Conservation (phyloP, 2,888 invertebrate species). For the Drosophila austrosaltans region DNA sequence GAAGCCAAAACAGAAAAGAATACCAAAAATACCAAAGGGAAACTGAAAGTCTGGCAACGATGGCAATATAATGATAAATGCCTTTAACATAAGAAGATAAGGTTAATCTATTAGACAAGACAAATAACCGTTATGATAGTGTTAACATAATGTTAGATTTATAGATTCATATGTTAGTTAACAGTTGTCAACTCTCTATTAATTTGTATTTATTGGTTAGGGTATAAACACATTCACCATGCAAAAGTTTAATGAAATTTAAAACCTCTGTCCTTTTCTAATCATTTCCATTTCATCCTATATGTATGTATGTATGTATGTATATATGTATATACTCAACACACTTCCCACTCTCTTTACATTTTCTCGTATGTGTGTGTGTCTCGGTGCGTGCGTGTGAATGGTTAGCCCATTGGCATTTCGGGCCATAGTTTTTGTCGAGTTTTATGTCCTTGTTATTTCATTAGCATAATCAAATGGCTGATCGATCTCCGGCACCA, state of each 20-base stretch:
- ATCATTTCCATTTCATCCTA: slow-evolving; percentile 19
- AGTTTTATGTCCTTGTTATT: slow-evolving; percentile 75
- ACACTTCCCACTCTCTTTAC: not conserved
- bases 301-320: not conserved
- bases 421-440: slow-evolving; percentile 53
- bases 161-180: no score
- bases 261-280: not conserved
- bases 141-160: no score
- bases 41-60: no score
- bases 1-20: not conserved
- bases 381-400: slow-evolving; percentile 56
- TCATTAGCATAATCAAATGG: slow-evolving; percentile 76
- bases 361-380: not conserved
- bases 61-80: no score
- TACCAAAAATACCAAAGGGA: no score
- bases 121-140: no score
- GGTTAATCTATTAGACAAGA: no score
- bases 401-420: slow-evolving; percentile 52
- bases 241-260: no score
- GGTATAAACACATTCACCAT: no score
- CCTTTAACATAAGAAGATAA: no score
- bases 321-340: not conserved
- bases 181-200: no score
- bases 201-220: no score
- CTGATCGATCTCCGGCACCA: slow-evolving; percentile 27